Percentiles rank a stretch among this genome's conserved stretches.
These are phyloP conservation scores for Frankliniella fusca DNA, from an alignment of 2,888 invertebrate species.

Conservation along the genomic window DNA sequence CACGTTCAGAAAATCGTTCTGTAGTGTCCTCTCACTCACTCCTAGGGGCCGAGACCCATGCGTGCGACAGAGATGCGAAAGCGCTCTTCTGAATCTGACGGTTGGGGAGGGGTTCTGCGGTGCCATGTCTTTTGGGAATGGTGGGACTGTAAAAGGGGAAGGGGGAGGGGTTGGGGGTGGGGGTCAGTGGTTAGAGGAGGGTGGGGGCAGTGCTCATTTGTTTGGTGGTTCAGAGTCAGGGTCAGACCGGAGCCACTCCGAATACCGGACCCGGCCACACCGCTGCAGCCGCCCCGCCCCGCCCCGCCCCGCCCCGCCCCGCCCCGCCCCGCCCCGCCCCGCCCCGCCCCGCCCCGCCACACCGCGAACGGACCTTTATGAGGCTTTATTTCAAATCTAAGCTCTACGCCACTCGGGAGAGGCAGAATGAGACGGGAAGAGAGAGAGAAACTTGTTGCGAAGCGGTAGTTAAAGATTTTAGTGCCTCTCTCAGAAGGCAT, in stretches of 20 bases:
- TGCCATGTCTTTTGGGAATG: too few species aligned
- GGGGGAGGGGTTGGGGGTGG: too few species aligned
- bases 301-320: neutral
- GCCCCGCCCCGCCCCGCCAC: neutral
- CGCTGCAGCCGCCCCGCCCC: neutral
- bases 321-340: neutral
- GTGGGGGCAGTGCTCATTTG: neutral
- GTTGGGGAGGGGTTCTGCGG: too few species aligned
- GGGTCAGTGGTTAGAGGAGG: neutral
- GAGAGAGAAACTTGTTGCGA: constrained; percentile 18
- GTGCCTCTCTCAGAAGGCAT: neutral
- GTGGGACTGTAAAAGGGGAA: too few species aligned
- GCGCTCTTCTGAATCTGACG: too few species aligned
- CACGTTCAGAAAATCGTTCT: too few species aligned
- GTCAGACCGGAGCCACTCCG: neutral
- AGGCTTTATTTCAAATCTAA: constrained; percentile 25
- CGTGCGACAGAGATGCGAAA: too few species aligned
- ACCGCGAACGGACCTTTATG: neutral
- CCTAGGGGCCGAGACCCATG: too few species aligned
- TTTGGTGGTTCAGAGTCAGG: neutral
- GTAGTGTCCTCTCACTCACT: too few species aligned
- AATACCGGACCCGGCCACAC: neutral
- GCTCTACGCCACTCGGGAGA: constrained; percentile 7
- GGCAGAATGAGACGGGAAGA: neutral
- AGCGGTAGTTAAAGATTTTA: constrained; percentile 23